A percentile compares a stretch with the other conserved stretches of the same genome.
phyloP scores from a whole-genome alignment of 2,888 invertebrate genomes.

The Apamea anceps region DNA sequence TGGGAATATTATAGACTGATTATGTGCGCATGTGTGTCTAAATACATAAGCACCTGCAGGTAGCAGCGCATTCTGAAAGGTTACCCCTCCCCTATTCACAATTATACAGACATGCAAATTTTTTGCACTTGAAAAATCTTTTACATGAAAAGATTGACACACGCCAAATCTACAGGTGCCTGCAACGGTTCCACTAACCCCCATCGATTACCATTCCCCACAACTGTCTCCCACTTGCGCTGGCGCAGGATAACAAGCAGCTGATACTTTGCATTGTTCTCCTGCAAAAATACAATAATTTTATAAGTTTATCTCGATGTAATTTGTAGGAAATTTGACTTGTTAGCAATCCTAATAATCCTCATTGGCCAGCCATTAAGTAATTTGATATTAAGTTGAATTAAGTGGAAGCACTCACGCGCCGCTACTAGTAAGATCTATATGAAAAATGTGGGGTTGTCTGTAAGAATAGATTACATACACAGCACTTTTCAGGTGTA shows the following conservation, averaged over 20 bases:
- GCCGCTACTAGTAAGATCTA: conserved; percentile 34
- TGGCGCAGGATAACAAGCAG: conserved; percentile 48
- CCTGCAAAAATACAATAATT: conserved; percentile 49
- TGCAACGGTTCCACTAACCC: background rate
- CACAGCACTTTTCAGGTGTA: background rate
- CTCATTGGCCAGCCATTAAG: conserved; percentile 54
- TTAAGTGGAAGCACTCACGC: conserved; percentile 65
- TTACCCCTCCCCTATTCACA: too few species aligned
- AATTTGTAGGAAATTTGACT: conserved; percentile 62
- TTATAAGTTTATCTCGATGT: conserved; percentile 55
- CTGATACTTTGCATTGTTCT: conserved; percentile 53
- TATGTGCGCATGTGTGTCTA: too few species aligned
- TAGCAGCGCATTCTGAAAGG: background rate
- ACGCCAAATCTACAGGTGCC: conserved; percentile 34
- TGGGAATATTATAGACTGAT: too few species aligned
- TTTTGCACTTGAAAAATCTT: background rate
- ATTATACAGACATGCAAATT: background rate
- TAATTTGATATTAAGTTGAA: conserved; percentile 66
- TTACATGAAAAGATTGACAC: background rate
- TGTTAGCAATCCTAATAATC: conserved; percentile 63
- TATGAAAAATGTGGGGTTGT: conserved; percentile 7
- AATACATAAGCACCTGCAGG: background rate
- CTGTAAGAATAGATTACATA: conserved; percentile 2
- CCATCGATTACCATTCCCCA: conserved; percentile 23
- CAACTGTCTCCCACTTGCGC: conserved; percentile 32